Percentiles rank a stretch among this genome's conserved stretches.
phyloP scores from a whole-genome alignment of 2,797 vertebrate genomes.

The Acanthiza pusilla region DNA sequence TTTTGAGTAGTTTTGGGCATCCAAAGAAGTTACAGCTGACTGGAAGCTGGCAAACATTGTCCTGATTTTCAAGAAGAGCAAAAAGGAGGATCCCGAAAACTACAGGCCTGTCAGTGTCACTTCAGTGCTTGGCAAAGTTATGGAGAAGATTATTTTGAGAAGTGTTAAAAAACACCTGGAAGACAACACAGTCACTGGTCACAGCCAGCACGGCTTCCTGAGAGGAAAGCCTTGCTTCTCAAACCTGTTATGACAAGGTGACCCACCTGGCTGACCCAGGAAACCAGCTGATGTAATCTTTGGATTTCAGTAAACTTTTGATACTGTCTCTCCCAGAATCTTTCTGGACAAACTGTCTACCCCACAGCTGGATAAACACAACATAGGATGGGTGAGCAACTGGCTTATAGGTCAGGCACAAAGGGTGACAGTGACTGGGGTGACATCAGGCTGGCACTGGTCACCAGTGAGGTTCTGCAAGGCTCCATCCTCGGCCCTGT shows the following conservation, averaged over 20 bases:
- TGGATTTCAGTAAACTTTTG: background rate
- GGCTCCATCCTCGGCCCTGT: background rate
- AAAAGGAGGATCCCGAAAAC: background rate
- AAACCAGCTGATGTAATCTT: background rate
- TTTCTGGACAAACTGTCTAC: background rate
- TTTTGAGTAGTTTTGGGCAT: background rate
- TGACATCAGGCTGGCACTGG: background rate
- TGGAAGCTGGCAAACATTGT: background rate
- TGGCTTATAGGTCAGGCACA: background rate
- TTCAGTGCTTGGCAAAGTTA: background rate
- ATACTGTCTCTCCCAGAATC: background rate
- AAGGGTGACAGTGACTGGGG: background rate
- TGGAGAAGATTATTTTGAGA: background rate
- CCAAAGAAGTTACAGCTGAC: background rate
- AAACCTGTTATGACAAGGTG: background rate
- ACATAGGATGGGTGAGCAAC: background rate
- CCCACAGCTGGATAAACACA: background rate
- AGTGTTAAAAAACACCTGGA: background rate
- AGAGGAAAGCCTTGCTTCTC: background rate
- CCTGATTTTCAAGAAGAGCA: background rate
- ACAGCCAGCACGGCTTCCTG: background rate
- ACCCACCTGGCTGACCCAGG: background rate
- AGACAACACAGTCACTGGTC: background rate
- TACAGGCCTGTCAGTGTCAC: background rate
- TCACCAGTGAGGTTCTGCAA: background rate